Evolutionary conservation across 2,113 vertebrate genomes (phyloP).

Genomic region (Sinocyclocheilus anshuiensis): DNA sequence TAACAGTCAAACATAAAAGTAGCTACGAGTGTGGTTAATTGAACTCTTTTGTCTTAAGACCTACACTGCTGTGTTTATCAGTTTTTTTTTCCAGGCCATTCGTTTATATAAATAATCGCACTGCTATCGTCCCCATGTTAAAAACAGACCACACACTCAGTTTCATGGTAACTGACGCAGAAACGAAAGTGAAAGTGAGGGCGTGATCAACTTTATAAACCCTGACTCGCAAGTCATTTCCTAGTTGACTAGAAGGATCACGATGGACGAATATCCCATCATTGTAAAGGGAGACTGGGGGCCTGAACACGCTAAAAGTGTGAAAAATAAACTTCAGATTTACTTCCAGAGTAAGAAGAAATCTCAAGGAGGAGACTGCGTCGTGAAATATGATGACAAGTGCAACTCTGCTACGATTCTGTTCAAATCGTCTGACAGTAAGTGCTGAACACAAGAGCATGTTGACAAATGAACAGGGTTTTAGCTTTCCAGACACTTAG

Average conservation of each 20-base stretch:
- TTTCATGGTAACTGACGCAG: neutral
- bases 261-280: constrained; percentile 60
- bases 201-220: neutral
- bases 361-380: constrained; percentile 83
- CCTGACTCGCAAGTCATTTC: neutral
- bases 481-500: neutral
- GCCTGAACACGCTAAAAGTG: constrained; percentile 33
- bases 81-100: too few species aligned
- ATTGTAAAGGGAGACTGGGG: constrained; percentile 62
- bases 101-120: too few species aligned
- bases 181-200: constrained; percentile 61
- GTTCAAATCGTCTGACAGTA: constrained; percentile 74
- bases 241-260: neutral
- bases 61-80: too few species aligned
- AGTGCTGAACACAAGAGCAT: constrained; percentile 30
- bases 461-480: too few species aligned
- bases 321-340: constrained; percentile 71
- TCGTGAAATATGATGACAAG: constrained; percentile 53
- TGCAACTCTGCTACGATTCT: constrained; percentile 63
- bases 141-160: too few species aligned
- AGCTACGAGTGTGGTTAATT: too few species aligned
- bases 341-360: constrained; percentile 82
- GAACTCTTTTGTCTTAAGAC: too few species aligned
- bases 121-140: too few species aligned
- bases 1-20: too few species aligned